Percentiles rank a stretch among this genome's conserved stretches.
These are phyloP conservation scores for Parnassius orleans DNA, from an alignment of 2,888 invertebrate species.

Conservation along the genomic window DNA sequence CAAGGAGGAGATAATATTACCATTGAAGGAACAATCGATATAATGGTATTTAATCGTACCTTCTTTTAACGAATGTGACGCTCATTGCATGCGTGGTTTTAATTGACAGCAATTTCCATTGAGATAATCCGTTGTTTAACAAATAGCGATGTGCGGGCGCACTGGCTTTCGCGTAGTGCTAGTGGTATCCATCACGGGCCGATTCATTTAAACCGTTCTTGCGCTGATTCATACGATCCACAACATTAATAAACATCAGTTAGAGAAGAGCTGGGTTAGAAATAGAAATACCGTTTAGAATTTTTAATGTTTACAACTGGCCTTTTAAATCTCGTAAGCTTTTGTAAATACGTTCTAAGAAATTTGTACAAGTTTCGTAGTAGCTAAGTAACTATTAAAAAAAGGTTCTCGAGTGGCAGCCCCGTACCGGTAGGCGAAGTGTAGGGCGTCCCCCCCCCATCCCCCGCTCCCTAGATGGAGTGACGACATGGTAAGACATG, in stretches of 20 bases:
- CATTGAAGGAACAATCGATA: not conserved
- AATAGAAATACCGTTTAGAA: too few species aligned
- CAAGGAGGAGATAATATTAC: not conserved
- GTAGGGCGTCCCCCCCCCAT: too few species aligned
- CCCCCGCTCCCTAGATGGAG: too few species aligned
- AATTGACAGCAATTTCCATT: conserved; percentile 17
- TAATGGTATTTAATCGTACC: not conserved
- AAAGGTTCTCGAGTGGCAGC: too few species aligned
- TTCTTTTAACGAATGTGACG: conserved; percentile 31
- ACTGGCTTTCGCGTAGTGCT: conserved; percentile 52
- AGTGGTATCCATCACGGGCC: conserved; percentile 54
- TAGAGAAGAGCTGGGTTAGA: not conserved
- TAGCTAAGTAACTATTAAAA: too few species aligned
- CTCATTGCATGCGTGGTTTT: not conserved
- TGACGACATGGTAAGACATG: too few species aligned
- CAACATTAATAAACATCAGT: conserved; percentile 37
- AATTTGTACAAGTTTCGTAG: too few species aligned
- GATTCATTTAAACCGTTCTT: conserved; percentile 45
- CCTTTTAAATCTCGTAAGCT: too few species aligned
- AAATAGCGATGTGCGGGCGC: conserved; percentile 53
- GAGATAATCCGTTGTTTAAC: conserved; percentile 52
- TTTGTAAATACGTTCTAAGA: too few species aligned
- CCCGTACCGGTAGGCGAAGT: too few species aligned
- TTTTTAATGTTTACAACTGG: too few species aligned
- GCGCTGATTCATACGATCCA: conserved; percentile 48